Conservation (phyloP, 2,888 invertebrate species). For the Archips crataeganus region DNA sequence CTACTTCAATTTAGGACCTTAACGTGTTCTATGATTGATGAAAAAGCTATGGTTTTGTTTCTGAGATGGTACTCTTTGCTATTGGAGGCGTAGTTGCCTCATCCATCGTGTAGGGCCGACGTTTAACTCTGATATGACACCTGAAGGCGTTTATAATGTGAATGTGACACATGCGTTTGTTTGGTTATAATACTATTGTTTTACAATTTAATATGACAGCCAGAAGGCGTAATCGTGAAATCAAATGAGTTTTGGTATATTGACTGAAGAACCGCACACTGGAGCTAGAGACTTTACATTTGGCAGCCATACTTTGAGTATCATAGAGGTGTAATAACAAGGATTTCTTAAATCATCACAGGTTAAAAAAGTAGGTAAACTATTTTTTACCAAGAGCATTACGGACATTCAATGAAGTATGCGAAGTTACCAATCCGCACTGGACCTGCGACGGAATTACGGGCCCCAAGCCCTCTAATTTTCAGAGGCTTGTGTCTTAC, state of each 20-base stretch:
- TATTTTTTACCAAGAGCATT: too few species aligned
- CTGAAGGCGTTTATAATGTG: slow-evolving; percentile 10
- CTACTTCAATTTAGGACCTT: slow-evolving; percentile 17
- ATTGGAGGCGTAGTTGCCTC: neutral
- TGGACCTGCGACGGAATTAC: too few species aligned
- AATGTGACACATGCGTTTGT: slow-evolving; percentile 18
- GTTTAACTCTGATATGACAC: slow-evolving; percentile 31
- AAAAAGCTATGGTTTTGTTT: neutral
- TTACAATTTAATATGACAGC: neutral
- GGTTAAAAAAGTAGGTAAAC: too few species aligned
- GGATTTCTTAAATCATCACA: too few species aligned
- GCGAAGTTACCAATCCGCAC: too few species aligned
- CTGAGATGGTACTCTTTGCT: slow-evolving; percentile 14
- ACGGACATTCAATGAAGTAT: too few species aligned
- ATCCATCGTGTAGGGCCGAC: slow-evolving; percentile 15
- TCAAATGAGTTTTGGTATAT: neutral
- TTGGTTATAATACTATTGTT: neutral
- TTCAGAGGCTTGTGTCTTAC: too few species aligned
- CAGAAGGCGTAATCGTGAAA: neutral
- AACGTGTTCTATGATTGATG: neutral
- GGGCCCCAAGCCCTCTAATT: too few species aligned
- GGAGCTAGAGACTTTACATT: too few species aligned
- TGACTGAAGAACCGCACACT: too few species aligned
- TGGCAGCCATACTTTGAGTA: too few species aligned
- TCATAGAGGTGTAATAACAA: too few species aligned